Conservation (phyloP, 92 coral and sea anemone genomes). For the Palythoa heliodiscus region DNA sequence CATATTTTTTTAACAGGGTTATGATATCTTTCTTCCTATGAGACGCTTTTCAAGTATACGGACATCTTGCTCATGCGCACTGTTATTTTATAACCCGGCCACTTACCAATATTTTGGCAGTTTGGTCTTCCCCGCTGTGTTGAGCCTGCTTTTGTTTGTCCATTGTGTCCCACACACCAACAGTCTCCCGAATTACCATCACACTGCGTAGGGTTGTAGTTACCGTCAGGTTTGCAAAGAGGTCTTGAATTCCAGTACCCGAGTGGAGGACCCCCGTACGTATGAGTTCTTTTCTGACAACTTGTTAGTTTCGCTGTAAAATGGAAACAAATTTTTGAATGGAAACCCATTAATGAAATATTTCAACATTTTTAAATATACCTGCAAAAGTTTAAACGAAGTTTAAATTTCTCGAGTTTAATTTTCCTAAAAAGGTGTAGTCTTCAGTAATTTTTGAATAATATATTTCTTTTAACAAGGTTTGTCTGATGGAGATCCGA, state of each 20-base stretch:
- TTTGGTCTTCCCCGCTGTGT: constrained; percentile 75
- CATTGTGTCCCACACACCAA: constrained; percentile 90
- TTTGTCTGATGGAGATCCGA: too few species aligned
- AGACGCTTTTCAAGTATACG: too few species aligned
- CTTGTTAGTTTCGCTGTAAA: constrained; percentile 37
- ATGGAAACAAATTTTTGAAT: neutral
- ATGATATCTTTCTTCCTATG: too few species aligned
- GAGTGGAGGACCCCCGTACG: constrained; percentile 54
- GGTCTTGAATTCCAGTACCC: constrained; percentile 65
- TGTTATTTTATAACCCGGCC: neutral
- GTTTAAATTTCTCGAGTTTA: too few species aligned
- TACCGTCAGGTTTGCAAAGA: constrained; percentile 44
- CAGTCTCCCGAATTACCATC: constrained; percentile 77
- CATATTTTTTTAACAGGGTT: too few species aligned
- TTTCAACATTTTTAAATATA: neutral
- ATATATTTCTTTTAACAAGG: too few species aligned
- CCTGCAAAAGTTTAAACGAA: too few species aligned
- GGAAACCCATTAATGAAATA: neutral
- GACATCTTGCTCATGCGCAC: too few species aligned
- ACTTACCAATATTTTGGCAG: constrained; percentile 80
- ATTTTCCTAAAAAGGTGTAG: too few species aligned
- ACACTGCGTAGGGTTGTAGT: constrained; percentile 78
- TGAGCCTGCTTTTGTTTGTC: constrained; percentile 65
- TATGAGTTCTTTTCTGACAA: constrained; percentile 63
- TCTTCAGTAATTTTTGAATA: too few species aligned